Percentiles rank a stretch among this genome's conserved stretches.
Conservation (phyloP, 2,888 invertebrate species). For the Erebia epiphron region DNA sequence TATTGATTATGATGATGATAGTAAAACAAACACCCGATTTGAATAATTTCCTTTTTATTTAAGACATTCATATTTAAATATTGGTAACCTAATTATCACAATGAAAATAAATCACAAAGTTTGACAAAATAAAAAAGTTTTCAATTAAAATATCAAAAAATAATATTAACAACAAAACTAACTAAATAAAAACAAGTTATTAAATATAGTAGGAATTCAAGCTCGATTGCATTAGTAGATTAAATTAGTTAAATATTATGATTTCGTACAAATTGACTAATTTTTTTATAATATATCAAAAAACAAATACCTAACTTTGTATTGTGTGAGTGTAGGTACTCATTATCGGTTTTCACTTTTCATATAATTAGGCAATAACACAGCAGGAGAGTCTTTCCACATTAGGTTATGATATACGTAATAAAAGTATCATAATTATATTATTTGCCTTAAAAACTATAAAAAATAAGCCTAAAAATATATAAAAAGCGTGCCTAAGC, state of each 20-base stretch:
- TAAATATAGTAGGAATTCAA: slow-evolving; percentile 49
- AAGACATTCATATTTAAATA: slow-evolving; percentile 45
- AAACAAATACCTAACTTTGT: slow-evolving; percentile 55
- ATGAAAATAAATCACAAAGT: slow-evolving; percentile 38
- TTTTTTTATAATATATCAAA: slow-evolving; percentile 44
- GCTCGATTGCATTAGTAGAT: slow-evolving; percentile 57
- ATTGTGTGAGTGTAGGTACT: slow-evolving; percentile 59
- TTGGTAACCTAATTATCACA: slow-evolving; percentile 59
- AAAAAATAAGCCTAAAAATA: background rate
- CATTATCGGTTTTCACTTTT: slow-evolving; percentile 47
- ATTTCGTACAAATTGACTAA: slow-evolving; percentile 54
- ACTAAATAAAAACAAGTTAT: slow-evolving; percentile 28
- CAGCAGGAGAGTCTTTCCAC: slow-evolving; percentile 36
- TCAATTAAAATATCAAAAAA: slow-evolving; percentile 43
- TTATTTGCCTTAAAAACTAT: background rate
- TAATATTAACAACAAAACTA: slow-evolving; percentile 41
- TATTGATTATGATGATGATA: background rate
- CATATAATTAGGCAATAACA: slow-evolving; percentile 37
- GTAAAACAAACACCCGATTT: slow-evolving; percentile 42
- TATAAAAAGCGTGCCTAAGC: too few relatives aligned
- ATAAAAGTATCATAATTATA: background rate
- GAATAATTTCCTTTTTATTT: slow-evolving; percentile 45
- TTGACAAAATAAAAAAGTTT: slow-evolving; percentile 33
- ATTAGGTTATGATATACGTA: background rate
- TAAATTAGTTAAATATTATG: slow-evolving; percentile 43